A percentile compares a stretch with the other conserved stretches of the same genome.
These are phyloP conservation scores for Eulemur albifrons DNA, from an alignment of 2,797 vertebrate species.

Conservation along the genomic window DNA sequence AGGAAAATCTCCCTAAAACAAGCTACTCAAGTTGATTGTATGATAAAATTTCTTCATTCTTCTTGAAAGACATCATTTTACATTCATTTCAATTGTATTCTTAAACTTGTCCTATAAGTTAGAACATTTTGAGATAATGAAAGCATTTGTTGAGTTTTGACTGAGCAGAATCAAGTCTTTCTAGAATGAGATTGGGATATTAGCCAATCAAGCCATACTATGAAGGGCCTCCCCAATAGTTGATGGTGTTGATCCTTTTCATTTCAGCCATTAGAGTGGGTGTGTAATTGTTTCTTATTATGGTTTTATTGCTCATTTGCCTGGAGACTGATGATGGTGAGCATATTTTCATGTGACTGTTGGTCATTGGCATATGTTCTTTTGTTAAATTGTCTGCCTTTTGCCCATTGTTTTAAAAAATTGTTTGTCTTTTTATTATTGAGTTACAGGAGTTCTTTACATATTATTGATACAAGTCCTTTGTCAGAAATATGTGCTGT, in stretches of 20 bases:
- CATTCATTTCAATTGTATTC: neutral
- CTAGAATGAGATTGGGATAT: neutral
- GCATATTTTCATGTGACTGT: neutral
- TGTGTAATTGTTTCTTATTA: neutral
- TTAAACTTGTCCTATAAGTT: neutral
- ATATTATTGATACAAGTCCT: neutral
- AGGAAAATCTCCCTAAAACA: neutral
- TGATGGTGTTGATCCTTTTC: neutral
- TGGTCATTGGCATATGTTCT: neutral
- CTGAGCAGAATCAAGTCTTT: neutral
- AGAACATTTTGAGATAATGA: neutral
- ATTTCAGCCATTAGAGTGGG: neutral
- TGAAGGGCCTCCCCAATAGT: neutral
- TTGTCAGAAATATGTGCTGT: neutral
- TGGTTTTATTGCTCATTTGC: neutral
- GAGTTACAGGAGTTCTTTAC: neutral
- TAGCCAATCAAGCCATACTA: neutral
- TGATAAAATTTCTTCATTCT: neutral
- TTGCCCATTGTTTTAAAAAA: neutral
- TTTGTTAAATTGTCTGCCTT: neutral
- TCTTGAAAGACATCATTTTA: neutral
- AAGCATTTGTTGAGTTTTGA: neutral
- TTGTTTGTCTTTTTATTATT: neutral
- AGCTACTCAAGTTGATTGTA: neutral
- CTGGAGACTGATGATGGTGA: neutral